Base-by-base conservation (phyloP, 2,888 invertebrate species). In the Silvanus unidentatus region DNA sequence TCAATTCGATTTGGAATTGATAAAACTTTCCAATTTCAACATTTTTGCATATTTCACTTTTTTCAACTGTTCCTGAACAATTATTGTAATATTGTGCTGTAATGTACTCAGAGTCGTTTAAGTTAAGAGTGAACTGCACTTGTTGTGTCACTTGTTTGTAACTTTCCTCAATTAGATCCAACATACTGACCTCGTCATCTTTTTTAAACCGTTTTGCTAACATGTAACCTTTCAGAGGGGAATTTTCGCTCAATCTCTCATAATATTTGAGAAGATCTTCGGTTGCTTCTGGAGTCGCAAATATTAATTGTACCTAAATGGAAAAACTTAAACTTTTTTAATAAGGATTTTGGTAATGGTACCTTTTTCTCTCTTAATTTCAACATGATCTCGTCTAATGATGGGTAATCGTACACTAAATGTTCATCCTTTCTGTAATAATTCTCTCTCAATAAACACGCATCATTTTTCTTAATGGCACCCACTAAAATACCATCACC, bases 161-260 rank as follows among this genome's bases (percentile, higher is more conserved):
- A 54, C 91, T 89, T 51, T 81, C 80, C 58, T 82, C 80, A 37
- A 96, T 85, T 40, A 95, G 75, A 50, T 88, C 81, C 42, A 95
- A 77, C 45, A 95, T 87, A 67, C 95, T 95, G n/a, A n/a, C n/a
- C n/a, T 22, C 3, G 0, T 85, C 83, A 27, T 93, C 92, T 73
- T 94, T 86, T 30, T 80, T 79, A 53, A 95, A 69, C 48, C 81
- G 81, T 2, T 89, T 92, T 1, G 90, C 85, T 56, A 83, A 84
- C 0, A 88, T 84, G 49, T 86, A 80, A 56, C 81, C 80, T 45
- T 76, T 80, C 51, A 95, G 77, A 14, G 88, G 74, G 3, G 9
- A 9, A 9, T 13, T 8, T 12, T 15, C 15, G 5, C 12, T 37
- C n/a, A 22, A 22, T 22, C 22, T 3, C 8, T 13, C 8, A 16